Evolutionary conservation across 1,140 invertebrate genomes (phyloP).

Genomic region (Limonius californicus): DNA sequence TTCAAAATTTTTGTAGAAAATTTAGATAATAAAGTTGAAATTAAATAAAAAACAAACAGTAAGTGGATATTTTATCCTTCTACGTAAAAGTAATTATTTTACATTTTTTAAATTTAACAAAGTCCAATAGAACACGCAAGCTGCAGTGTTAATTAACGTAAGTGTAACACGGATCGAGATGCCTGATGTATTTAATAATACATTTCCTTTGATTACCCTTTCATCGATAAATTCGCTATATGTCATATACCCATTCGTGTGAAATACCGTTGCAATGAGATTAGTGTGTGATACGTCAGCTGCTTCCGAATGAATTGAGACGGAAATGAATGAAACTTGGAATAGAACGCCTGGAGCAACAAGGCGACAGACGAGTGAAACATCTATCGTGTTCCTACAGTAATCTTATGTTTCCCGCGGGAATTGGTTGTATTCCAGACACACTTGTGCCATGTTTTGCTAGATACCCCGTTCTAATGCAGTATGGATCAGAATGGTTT

Average conservation of each 20-base stretch:
- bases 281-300: slow-evolving; percentile 10
- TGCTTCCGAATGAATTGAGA: slow-evolving; percentile 9
- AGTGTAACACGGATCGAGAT: too few relatives aligned
- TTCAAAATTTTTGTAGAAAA: too few relatives aligned
- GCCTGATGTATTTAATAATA: too few relatives aligned
- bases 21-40: too few relatives aligned
- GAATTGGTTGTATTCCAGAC: slow-evolving; percentile 9
- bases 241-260: not conserved
- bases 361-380: slow-evolving; percentile 5
- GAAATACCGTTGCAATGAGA: not conserved
- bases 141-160: too few relatives aligned
- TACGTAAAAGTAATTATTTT: too few relatives aligned
- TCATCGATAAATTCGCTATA: too few relatives aligned
- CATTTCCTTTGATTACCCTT: too few relatives aligned
- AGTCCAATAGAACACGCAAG: too few relatives aligned
- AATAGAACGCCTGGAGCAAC: slow-evolving; percentile 9
- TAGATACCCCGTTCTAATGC: not conserved
- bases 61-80: too few relatives aligned
- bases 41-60: too few relatives aligned
- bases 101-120: too few relatives aligned
- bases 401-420: slow-evolving; percentile 10
- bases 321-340: slow-evolving; percentile 8
- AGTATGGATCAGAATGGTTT: not conserved
- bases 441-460: slow-evolving; percentile 9
- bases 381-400: slow-evolving; percentile 11